Evolutionary conservation across 2,797 vertebrate genomes (phyloP).

Genomic region (Bovichtus variegatus): DNA sequence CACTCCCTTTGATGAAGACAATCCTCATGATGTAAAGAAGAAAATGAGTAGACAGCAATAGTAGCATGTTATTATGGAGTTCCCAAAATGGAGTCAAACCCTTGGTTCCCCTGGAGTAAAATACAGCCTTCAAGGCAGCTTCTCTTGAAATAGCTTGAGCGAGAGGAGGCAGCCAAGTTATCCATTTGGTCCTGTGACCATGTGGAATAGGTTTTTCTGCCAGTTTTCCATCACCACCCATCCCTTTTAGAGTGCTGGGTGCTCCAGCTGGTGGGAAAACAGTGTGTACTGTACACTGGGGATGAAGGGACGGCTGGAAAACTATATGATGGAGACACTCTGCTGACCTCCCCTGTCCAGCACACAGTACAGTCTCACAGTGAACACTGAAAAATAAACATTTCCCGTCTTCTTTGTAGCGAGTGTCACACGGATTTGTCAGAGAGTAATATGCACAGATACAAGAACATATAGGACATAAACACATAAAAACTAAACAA

Average conservation of each 20-base stretch:
- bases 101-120: slow-evolving; percentile 75
- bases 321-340: slow-evolving; percentile 50
- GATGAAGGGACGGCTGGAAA: slow-evolving; percentile 59
- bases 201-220: slow-evolving; percentile 81
- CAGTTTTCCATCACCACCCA: slow-evolving; percentile 84
- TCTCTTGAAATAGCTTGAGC: slow-evolving; percentile 82
- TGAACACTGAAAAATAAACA: slow-evolving; percentile 24
- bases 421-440: neutral
- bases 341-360: slow-evolving; percentile 43
- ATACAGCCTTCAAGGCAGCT: slow-evolving; percentile 77
- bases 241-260: slow-evolving; percentile 70
- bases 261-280: slow-evolving; percentile 72
- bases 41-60: slow-evolving; percentile 72
- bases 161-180: slow-evolving; percentile 78
- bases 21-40: slow-evolving; percentile 55
- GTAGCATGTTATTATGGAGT: slow-evolving; percentile 82
- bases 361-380: slow-evolving; percentile 24
- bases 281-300: slow-evolving; percentile 51
- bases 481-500: neutral
- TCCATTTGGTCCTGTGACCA: slow-evolving; percentile 81
- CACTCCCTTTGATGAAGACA: slow-evolving; percentile 70
- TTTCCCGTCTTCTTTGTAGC: neutral
- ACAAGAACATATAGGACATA: neutral
- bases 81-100: slow-evolving; percentile 70
- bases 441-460: neutral